Conservation (phyloP, 1,140 invertebrate species). For the Dendroctonus valens region DNA sequence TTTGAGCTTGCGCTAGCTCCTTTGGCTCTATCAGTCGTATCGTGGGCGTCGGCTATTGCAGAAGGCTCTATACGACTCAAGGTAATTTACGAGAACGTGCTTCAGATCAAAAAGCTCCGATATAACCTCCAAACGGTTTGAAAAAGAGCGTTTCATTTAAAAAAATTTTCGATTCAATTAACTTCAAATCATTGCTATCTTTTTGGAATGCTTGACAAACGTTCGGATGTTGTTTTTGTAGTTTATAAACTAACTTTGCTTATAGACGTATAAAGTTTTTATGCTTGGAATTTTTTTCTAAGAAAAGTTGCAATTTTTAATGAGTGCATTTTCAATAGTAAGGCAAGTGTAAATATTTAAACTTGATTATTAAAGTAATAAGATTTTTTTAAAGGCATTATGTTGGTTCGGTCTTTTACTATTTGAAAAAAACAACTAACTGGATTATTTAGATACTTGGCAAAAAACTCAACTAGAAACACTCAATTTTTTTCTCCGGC, state of each 20-base stretch:
- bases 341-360: too few species aligned
- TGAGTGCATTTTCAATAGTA: too few species aligned
- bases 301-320: too few species aligned
- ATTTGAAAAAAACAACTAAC: neutral
- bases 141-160: neutral
- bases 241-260: too few species aligned
- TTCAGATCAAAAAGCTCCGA: slow-evolving; percentile 14
- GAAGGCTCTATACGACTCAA: slow-evolving; percentile 35
- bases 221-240: too few species aligned
- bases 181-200: neutral
- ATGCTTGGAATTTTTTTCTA: too few species aligned
- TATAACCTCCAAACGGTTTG: slow-evolving; percentile 9
- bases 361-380: too few species aligned
- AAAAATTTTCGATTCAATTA: neutral
- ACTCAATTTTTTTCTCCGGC: neutral
- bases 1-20: slow-evolving; percentile 33
- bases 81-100: slow-evolving; percentile 31
- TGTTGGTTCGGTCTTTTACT: too few species aligned
- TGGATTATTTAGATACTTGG: neutral
- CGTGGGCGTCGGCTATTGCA: slow-evolving; percentile 40
- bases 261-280: too few species aligned
- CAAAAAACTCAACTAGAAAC: neutral
- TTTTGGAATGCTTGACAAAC: neutral
- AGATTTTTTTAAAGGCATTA: too few species aligned
- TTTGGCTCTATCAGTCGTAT: slow-evolving; percentile 31